These are phyloP conservation scores for Callionymus lyra DNA, from an alignment of 2,113 vertebrate genomes.

Conservation along the genomic window DNA sequence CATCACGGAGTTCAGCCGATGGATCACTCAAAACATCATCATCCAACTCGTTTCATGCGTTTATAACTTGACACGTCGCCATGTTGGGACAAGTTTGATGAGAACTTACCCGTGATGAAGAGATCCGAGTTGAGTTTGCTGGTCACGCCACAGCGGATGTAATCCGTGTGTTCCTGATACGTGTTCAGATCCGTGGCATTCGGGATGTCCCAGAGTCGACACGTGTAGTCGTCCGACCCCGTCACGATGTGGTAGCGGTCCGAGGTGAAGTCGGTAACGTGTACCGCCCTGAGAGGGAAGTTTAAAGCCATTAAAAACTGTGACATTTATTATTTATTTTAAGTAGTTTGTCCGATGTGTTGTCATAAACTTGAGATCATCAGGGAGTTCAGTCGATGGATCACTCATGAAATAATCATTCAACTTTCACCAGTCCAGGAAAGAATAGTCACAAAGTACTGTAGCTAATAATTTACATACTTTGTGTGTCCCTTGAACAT, in stretches of 20 bases:
- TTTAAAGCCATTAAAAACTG: not conserved
- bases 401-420: constrained; percentile 54
- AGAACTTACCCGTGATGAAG: constrained; percentile 84
- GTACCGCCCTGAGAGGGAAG: constrained; percentile 74
- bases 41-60: too few relatives aligned
- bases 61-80: too few relatives aligned
- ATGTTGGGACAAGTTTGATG: too few relatives aligned
- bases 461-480: constrained; percentile 59
- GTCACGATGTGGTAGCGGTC: constrained; percentile 84
- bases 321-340: not conserved
- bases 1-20: too few relatives aligned
- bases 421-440: not conserved
- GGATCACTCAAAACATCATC: too few relatives aligned
- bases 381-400: constrained; percentile 51
- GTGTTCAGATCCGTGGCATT: constrained; percentile 69
- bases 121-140: constrained; percentile 86
- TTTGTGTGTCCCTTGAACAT: constrained; percentile 84
- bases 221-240: constrained; percentile 86
- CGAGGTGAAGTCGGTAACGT: constrained; percentile 80
- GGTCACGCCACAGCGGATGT: constrained; percentile 80
- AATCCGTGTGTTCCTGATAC: constrained; percentile 85
- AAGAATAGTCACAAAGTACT: too few relatives aligned
- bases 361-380: constrained; percentile 47
- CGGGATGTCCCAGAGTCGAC: constrained; percentile 86
- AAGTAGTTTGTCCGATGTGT: not conserved